Evolutionary conservation across 2,888 invertebrate species (phyloP), one percentile per base, ranked within the genome.

Genomic region (Chymomyza caudatula): DNA sequence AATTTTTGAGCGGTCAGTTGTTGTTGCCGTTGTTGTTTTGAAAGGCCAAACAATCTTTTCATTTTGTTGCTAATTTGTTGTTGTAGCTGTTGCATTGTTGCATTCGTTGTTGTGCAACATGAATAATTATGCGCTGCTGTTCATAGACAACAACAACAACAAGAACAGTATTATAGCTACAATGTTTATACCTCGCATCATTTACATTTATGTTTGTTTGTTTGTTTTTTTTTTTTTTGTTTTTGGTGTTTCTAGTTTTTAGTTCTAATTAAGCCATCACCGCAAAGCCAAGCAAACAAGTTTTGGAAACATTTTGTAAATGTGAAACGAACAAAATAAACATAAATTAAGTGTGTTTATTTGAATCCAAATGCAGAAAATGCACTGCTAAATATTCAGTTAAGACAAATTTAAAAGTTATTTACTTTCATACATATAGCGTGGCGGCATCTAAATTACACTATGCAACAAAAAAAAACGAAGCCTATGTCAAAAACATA

Each of bases 261-360:
- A 59, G 53, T 72, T 73, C 67, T 81, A 84, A 81, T 81, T 63
- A 81, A 84, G 84, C 78, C 67, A 67, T 70, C 56, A 56, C 2
- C n/a, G 44, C 1, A 2, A n/a, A 6, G 44, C n/a, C 11, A 17
- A 17, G 11, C 29, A 8, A 37, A 37, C 29, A 37, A 37, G 29
- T 37, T 15, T 3, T 1, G n/a, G n/a, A 47, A 13, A 13, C 56
- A 25, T 8, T 22, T 42, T 37, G 29, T 37, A 37, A 11, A 65
- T 60, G 11, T 29, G 47, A 55, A 68, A 63, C 65, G 43, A 43
- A 60, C 55, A 74, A 69, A 78, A 76, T 70, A 73, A 78, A 56
- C 64, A 70, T 52, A 60, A 68, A 67, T 61, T 22, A 63, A 69
- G 51, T 78, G 67, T 5, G 20, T 19, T 51, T 51, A 51, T 51